Evolutionary conservation across 2,888 invertebrate genomes (phyloP).

Genomic region (Synergus umbraculus): DNA sequence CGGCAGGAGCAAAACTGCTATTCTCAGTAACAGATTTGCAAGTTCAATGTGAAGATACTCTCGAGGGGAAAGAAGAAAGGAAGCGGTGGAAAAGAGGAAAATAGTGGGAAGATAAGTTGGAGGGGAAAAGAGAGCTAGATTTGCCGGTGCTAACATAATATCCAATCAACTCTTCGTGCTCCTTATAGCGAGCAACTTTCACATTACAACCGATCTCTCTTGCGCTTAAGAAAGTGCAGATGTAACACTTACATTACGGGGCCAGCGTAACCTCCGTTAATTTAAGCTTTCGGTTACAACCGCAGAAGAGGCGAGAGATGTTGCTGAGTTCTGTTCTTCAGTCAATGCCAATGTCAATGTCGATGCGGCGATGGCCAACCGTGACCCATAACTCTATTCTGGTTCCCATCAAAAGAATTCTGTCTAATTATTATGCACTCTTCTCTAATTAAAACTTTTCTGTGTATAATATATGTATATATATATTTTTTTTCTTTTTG

Average conservation of each 20-base stretch:
- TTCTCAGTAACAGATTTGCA: constrained; percentile 45
- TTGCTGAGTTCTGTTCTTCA: constrained; percentile 55
- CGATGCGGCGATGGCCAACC: constrained; percentile 50
- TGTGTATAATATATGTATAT: no score
- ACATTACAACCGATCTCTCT: constrained; percentile 54
- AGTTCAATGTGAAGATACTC: constrained; percentile 65
- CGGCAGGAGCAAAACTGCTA: not conserved
- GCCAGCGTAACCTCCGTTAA: constrained; percentile 62
- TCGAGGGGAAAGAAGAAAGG: constrained; percentile 7
- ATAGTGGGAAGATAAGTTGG: not conserved
- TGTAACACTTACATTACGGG: constrained; percentile 73
- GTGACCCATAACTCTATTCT: not conserved
- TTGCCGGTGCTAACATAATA: constrained; percentile 50
- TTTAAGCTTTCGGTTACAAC: constrained; percentile 50
- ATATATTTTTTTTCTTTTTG: no score
- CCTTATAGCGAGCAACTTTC: constrained; percentile 62
- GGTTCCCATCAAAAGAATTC: constrained; percentile 4
- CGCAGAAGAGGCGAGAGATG: constrained; percentile 27
- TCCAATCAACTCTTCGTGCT: constrained; percentile 31
- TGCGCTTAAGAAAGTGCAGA: constrained; percentile 71
- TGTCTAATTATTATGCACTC: constrained; percentile 4
- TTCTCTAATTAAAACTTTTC: not conserved
- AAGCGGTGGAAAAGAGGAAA: not conserved
- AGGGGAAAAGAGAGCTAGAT: not conserved
- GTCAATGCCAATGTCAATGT: constrained; percentile 67